These are phyloP conservation scores for Trisateles emortualis DNA, from an alignment of 2,888 invertebrate genomes.

Conservation along the genomic window DNA sequence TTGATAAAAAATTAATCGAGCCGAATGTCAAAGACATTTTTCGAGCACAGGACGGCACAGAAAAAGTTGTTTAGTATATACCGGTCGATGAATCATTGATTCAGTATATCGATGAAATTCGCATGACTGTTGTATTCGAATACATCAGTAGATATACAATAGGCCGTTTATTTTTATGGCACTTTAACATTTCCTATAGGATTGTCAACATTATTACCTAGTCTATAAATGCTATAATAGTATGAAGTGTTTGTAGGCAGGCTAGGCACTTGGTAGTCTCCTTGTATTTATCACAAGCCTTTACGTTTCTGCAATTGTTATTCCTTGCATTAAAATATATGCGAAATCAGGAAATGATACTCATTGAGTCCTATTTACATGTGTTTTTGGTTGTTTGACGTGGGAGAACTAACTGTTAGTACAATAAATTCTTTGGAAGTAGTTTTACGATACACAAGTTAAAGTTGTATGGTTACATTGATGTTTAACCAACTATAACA, in stretches of 20 bases:
- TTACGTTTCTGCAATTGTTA: conserved; percentile 37
- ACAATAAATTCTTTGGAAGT: too few relatives aligned
- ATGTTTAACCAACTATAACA: too few relatives aligned
- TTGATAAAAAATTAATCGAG: conserved; percentile 29
- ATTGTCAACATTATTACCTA: conserved; percentile 23
- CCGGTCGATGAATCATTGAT: conserved; percentile 49
- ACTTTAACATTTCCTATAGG: conserved; percentile 1
- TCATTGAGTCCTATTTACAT: conserved; percentile 9
- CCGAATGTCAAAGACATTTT: conserved; percentile 36
- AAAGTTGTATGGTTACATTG: too few relatives aligned
- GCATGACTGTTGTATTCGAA: conserved; percentile 41
- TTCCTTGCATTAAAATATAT: conserved; percentile 31
- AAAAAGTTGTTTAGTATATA: conserved; percentile 21
- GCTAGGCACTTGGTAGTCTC: conserved; percentile 30
- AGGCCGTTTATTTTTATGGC: conserved; percentile 39
- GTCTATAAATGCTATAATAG: conserved; percentile 17
- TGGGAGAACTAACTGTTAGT: not conserved
- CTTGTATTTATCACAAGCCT: conserved; percentile 35
- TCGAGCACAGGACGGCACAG: conserved; percentile 26
- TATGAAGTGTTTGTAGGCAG: conserved; percentile 21
- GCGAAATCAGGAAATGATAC: conserved; percentile 32
- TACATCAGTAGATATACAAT: conserved; percentile 38
- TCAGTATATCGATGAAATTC: conserved; percentile 35
- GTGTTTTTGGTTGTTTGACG: not conserved
- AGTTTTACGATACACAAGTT: too few relatives aligned